phyloP scores from a whole-genome alignment of 2,797 vertebrate genomes.

The Chelmon rostratus region DNA sequence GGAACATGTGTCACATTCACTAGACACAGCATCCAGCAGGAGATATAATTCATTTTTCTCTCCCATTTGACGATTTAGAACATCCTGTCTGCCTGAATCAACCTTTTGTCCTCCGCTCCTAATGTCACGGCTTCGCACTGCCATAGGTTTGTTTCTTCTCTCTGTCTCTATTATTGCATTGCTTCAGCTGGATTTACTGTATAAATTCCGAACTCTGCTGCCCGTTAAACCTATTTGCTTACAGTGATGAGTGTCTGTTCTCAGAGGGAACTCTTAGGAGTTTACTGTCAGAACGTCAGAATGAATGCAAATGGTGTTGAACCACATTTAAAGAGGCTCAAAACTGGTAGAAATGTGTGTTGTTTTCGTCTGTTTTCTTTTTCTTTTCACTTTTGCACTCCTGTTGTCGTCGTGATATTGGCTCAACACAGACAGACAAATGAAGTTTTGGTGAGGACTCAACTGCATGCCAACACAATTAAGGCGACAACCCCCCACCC shows the following conservation, averaged over 20 bases:
- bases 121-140: neutral
- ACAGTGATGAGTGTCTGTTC: neutral
- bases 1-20: slow-evolving; percentile 64
- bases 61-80: slow-evolving; percentile 47
- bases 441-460: neutral
- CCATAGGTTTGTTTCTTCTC: slow-evolving; percentile 4
- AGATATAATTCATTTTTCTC: slow-evolving; percentile 47
- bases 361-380: no score
- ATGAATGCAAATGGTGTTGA: neutral
- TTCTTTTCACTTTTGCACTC: neutral
- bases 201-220: neutral
- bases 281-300: neutral
- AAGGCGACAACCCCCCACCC: slow-evolving; percentile 1
- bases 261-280: neutral
- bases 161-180: neutral
- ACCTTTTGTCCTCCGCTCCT: slow-evolving; percentile 21
- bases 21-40: slow-evolving; percentile 42
- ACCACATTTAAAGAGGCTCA: neutral
- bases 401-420: neutral
- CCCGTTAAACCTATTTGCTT: neutral
- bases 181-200: slow-evolving; percentile 5
- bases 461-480: neutral
- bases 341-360: no score
- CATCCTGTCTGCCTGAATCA: slow-evolving; percentile 47
- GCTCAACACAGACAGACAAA: neutral